Conservation (phyloP, 2,113 vertebrate genomes). For the Dendropsophus ebraccatus region DNA sequence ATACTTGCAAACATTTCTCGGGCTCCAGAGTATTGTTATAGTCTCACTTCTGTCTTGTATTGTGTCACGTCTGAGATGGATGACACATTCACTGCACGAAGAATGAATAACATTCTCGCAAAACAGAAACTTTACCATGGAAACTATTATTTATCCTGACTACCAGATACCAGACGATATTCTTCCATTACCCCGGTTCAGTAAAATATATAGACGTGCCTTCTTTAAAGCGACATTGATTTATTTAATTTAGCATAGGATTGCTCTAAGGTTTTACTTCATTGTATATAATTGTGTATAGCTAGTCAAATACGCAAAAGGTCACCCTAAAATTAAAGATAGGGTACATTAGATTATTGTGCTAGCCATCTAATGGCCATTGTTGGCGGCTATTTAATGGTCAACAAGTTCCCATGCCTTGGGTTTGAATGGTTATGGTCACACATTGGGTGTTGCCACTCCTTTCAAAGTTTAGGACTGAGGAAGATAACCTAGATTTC, state of each 20-base stretch:
- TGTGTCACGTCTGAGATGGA: conserved; percentile 13
- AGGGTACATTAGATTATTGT: too few species aligned
- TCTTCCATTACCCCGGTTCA: background rate
- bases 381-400: too few species aligned
- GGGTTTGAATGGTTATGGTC: too few species aligned
- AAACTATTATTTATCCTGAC: background rate
- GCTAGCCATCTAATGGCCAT: too few species aligned
- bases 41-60: background rate
- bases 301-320: too few species aligned
- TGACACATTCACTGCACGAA: conserved; percentile 8
- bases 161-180: too few species aligned
- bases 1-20: background rate
- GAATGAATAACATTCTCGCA: background rate
- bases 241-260: background rate
- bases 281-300: too few species aligned
- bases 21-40: background rate
- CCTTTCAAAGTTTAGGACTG: too few species aligned
- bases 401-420: too few species aligned
- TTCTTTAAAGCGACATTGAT: background rate
- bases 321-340: too few species aligned
- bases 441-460: too few species aligned
- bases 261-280: background rate
- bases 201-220: background rate
- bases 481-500: too few species aligned
- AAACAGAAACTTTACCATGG: conserved; percentile 30